A percentile compares a stretch with the other conserved stretches of the same genome.
These are phyloP conservation scores for Balearica regulorum DNA, from an alignment of 2,797 vertebrate species.

Conservation along the genomic window DNA sequence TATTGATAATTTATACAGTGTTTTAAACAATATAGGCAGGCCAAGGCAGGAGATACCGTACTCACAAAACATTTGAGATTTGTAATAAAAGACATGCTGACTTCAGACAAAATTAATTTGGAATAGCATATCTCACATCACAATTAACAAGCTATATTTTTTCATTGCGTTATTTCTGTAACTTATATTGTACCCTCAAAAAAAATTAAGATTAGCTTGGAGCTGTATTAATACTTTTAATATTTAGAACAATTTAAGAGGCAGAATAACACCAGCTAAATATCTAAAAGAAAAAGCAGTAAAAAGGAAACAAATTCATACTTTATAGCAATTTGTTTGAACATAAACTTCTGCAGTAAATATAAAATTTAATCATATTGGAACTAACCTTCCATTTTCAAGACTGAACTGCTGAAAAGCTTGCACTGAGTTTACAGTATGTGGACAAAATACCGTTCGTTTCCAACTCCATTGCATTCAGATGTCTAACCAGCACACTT, in stretches of 20 bases:
- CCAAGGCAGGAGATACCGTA: neutral
- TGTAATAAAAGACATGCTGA: neutral
- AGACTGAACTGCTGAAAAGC: neutral
- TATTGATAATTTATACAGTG: neutral
- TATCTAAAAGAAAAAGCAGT: neutral
- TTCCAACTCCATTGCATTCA: neutral
- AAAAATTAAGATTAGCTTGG: neutral
- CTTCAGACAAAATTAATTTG: neutral
- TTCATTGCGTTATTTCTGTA: neutral
- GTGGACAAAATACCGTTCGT: neutral
- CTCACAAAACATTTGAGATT: neutral
- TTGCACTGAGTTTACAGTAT: rapidly evolving
- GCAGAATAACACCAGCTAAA: neutral
- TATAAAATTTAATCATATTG: neutral
- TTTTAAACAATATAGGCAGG: neutral
- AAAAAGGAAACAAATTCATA: neutral
- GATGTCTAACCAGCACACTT: neutral
- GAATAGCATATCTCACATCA: neutral
- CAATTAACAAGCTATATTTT: neutral
- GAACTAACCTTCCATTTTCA: neutral
- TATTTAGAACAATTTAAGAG: neutral
- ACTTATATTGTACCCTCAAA: neutral
- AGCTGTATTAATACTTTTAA: neutral
- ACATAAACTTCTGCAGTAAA: neutral
- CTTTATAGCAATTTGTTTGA: neutral